phyloP scores from a whole-genome alignment of 2,113 vertebrate species.

The Abramis brama region DNA sequence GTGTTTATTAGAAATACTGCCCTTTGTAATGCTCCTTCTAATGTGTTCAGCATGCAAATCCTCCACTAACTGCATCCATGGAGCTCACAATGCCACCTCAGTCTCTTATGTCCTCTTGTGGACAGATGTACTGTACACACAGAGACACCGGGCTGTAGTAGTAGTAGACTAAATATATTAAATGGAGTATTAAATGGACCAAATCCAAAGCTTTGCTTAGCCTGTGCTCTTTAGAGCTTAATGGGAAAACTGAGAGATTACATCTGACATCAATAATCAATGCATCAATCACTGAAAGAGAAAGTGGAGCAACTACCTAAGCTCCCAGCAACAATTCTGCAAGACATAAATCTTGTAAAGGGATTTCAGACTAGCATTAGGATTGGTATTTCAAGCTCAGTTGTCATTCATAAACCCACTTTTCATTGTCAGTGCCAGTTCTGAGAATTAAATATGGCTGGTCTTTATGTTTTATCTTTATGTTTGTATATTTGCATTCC shows the following conservation, averaged over 20 bases:
- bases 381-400: neutral
- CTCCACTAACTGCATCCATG: neutral
- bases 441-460: neutral
- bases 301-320: neutral
- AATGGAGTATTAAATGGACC: constrained; percentile 2
- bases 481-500: neutral
- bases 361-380: neutral
- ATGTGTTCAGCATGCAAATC: neutral
- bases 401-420: neutral
- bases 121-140: neutral
- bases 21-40: neutral
- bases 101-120: constrained; percentile 23
- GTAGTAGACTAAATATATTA: neutral
- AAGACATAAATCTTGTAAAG: constrained; percentile 20
- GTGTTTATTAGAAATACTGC: neutral
- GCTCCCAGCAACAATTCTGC: constrained; percentile 1
- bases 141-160: neutral
- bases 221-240: neutral
- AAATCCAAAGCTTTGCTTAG: neutral
- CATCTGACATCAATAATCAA: constrained; percentile 12
- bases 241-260: neutral
- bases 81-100: neutral
- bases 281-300: constrained; percentile 7
- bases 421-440: neutral
- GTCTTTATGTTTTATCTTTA: neutral